Evolutionary conservation across 2,797 vertebrate genomes (phyloP), one percentile per base, ranked within the genome.

Genomic region (Spondyliosoma cantharus): DNA sequence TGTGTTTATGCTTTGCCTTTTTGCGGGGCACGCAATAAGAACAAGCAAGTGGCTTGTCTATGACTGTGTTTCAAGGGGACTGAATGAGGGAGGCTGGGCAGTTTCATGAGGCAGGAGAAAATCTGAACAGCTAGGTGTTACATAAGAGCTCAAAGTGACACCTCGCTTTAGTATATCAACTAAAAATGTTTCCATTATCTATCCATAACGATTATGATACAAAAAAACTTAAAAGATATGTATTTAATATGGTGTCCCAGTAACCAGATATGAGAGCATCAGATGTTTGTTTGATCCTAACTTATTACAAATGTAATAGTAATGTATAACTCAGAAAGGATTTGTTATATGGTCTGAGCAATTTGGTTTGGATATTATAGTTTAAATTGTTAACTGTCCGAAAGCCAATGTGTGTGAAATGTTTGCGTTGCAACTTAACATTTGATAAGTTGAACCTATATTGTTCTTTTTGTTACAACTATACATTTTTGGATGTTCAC

Each of bases 191-290:
- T 62, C 64, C 48, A 76, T 83, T 70, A 22, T 78, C 61, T 53
- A 72, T 73, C 16, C 42, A 82, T 45, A 9, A 0, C 59, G 42
- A 83, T 76, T 83, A 80, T 86, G 65, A 74, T 62, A 29, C 71
- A 66, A 71, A 53, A 63, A 62, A 22, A 25, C 85, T 78, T 90
- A 86, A 93, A 91, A 90, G 82, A 70, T 48, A 15, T 15, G 2
- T 29, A 15, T 91, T 88, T 84, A 87, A 58, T 74, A 84, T 76
- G 66, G 45, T 81, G 75, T 53, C 80, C 67, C 68, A 71, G 71
- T 61, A 84, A 83, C 49, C 56, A 80, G 20, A 83, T 60, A 85
- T 87, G 52, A 90, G 86, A 87, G 81, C 46, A 57, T 57, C 62
- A n/a, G 17, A 7, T 62, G 71, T 46, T 67, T 60, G 57, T 75